Conservation (phyloP, 2,113 vertebrate species). For the Tychaedon coryphoeus region DNA sequence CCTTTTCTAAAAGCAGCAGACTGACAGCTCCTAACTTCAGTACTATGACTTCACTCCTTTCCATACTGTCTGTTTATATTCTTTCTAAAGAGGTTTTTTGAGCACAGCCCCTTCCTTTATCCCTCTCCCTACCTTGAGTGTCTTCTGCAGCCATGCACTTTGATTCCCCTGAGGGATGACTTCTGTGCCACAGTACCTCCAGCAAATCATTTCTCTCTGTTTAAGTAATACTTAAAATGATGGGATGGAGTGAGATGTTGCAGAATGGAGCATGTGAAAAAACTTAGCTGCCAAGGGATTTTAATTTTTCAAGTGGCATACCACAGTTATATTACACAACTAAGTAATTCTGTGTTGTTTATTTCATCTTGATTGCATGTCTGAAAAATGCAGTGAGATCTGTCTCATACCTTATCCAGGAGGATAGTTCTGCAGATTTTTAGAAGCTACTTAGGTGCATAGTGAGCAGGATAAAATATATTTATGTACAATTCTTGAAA, state of each 20-base stretch:
- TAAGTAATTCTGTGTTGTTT: neutral
- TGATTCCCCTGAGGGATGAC: neutral
- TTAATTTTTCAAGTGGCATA: neutral
- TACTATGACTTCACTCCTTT: neutral
- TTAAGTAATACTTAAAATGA: neutral
- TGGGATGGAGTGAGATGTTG: neutral
- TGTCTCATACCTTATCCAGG: neutral
- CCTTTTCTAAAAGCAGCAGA: neutral
- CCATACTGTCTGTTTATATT: neutral
- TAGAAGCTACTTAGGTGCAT: neutral
- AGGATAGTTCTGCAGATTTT: neutral
- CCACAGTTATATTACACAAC: neutral
- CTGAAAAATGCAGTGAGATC: neutral
- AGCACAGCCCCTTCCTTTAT: neutral
- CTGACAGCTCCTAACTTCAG: neutral
- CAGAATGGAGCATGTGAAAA: neutral
- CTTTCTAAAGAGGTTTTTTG: neutral
- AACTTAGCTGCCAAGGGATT: neutral
- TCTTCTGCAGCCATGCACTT: neutral
- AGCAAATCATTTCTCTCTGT: neutral
- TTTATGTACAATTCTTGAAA: neutral
- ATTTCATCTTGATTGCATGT: neutral
- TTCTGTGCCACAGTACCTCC: neutral
- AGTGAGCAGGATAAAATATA: neutral
- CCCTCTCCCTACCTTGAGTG: neutral